phyloP scores from a whole-genome alignment of 2,888 invertebrate genomes.

The Vanessa cardui region DNA sequence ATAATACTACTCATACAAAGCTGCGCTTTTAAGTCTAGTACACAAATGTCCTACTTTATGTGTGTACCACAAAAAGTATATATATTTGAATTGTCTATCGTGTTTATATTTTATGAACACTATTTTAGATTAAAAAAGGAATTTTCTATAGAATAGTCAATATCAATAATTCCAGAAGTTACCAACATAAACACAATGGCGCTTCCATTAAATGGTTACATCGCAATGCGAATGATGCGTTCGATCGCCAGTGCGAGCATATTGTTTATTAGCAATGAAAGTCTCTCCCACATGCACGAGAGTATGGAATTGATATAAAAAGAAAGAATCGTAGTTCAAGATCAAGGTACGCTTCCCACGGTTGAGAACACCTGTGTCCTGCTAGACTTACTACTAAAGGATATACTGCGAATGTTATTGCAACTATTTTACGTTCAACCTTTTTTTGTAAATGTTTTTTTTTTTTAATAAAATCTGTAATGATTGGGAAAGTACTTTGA shows the following conservation, averaged over 20 bases:
- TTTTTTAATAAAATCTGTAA: too few species aligned
- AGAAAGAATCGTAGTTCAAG: conserved; percentile 53
- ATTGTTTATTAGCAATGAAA: conserved; percentile 45
- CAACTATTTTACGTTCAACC: conserved; percentile 15
- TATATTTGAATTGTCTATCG: too few species aligned
- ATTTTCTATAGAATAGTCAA: not conserved
- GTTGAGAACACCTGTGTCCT: conserved; percentile 70
- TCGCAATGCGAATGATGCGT: not conserved
- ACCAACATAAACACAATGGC: conserved; percentile 1
- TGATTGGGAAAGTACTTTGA: too few species aligned
- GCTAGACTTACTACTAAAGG: conserved; percentile 44
- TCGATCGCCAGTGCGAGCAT: conserved; percentile 6
- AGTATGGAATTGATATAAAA: conserved; percentile 46
- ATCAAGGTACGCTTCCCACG: conserved; percentile 73
- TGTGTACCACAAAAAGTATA: too few species aligned
- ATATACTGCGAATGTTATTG: conserved; percentile 39
- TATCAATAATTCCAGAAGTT: conserved; percentile 6
- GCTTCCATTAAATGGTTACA: not conserved
- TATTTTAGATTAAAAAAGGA: not conserved
- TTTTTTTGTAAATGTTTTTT: too few species aligned
- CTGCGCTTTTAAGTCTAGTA: too few species aligned
- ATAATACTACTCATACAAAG: too few species aligned
- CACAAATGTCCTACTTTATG: too few species aligned
- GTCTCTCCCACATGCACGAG: conserved; percentile 44
- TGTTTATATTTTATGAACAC: too few species aligned